phyloP scores from a whole-genome alignment of 2,797 vertebrate genomes.

The Melanogrammus aeglefinus region DNA sequence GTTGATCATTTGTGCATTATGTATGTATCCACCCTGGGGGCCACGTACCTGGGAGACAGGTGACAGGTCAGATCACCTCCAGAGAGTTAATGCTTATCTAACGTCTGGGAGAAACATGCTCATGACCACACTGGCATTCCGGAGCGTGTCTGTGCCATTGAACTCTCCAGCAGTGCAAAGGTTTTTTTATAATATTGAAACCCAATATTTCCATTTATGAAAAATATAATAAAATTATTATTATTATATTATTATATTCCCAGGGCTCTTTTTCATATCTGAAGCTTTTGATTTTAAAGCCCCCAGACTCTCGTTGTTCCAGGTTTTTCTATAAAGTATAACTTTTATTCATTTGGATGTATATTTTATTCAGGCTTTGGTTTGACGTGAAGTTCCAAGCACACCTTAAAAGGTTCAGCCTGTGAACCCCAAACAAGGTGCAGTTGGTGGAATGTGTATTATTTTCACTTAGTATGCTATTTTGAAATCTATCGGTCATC shows the following conservation, averaged over 20 bases:
- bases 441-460: background rate
- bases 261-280: background rate
- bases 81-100: constrained; percentile 67
- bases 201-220: background rate
- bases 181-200: background rate
- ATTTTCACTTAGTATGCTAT: constrained; percentile 20
- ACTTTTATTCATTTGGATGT: background rate
- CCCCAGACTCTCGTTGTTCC: background rate
- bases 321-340: background rate
- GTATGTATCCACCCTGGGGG: constrained; percentile 38
- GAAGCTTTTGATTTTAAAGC: background rate
- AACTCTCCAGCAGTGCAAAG: constrained; percentile 44
- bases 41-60: constrained; percentile 42
- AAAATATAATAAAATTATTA: background rate
- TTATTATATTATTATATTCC: no score
- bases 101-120: constrained; percentile 55
- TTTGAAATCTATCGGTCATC: constrained; percentile 19
- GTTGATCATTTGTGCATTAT: constrained; percentile 55
- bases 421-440: constrained; percentile 1
- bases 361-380: background rate
- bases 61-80: constrained; percentile 56
- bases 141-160: constrained; percentile 54
- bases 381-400: background rate
- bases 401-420: background rate
- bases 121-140: constrained; percentile 47